Evolutionary conservation across 1,140 invertebrate genomes (phyloP).

Genomic region (Lordiphosa stackelbergi): DNA sequence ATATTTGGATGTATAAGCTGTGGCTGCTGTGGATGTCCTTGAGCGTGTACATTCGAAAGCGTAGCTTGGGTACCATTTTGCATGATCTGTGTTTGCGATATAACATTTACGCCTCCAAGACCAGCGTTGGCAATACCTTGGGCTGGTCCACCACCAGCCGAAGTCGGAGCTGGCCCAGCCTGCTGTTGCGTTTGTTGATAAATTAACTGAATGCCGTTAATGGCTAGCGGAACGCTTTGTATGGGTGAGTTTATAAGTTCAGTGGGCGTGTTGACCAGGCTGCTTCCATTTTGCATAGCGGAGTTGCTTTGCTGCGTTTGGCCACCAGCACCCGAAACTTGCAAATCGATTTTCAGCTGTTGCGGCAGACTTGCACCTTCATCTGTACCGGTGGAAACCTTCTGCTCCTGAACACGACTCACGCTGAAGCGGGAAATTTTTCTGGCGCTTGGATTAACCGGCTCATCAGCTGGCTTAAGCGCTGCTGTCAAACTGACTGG

Average conservation of each 20-base stretch:
- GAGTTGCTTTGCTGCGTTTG: slow-evolving; percentile 31
- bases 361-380: slow-evolving; percentile 37
- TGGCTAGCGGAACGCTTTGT: slow-evolving; percentile 55
- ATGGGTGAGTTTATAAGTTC: slow-evolving; percentile 60
- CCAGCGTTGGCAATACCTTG: slow-evolving; percentile 18
- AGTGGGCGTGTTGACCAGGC: slow-evolving; percentile 63
- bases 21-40: slow-evolving; percentile 26
- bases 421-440: slow-evolving; percentile 76
- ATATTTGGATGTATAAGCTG: slow-evolving; percentile 37
- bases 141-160: slow-evolving; percentile 19
- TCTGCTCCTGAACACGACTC: slow-evolving; percentile 70
- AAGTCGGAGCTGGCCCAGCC: slow-evolving; percentile 12
- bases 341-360: slow-evolving; percentile 65
- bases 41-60: slow-evolving; percentile 18
- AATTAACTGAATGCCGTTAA: slow-evolving; percentile 59
- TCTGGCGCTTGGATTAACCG: slow-evolving; percentile 37
- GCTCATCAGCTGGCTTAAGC: slow-evolving; percentile 47
- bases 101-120: slow-evolving; percentile 13
- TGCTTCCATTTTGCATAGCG: slow-evolving; percentile 45
- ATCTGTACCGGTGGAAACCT: slow-evolving; percentile 35
- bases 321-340: slow-evolving; percentile 30
- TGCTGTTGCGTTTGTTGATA: slow-evolving; percentile 55
- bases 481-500: slow-evolving; percentile 16
- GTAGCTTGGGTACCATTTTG: slow-evolving; percentile 36
- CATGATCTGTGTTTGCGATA: slow-evolving; percentile 31